Evolutionary conservation across 2,113 vertebrate species (phyloP), one percentile per base, ranked within the genome.

Genomic region (Eulemur macaco): DNA sequence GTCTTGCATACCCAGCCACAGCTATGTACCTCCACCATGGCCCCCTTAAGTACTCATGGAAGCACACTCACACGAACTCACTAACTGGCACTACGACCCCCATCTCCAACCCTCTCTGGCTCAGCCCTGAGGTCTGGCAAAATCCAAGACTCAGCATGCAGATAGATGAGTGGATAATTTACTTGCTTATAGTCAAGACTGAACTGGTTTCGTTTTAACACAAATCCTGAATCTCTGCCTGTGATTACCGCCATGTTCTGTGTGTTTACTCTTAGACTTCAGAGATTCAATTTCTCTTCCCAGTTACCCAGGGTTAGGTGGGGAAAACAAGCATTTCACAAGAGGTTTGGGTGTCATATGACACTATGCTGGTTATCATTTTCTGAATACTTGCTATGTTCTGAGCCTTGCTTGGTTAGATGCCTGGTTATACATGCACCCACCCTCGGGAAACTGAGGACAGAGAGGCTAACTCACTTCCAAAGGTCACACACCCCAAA

Each of bases 21-120:
- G 20, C 17, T 17, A 47, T 1, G 5, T 3, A 15, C 0, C 4
- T 3, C 58, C 31, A 31, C 23, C 10, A 3, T 0, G 17, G 29
- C 3, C 47, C 25, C 66, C 12, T 0, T 0, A 56, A 10, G 0
- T 7, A 13, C 0, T n/a, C 31, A 25, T 6, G n/a, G 50, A 20
- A 23, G 23, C 25, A 13, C 37, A 52, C 6, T 5, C 8, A 10
- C 25, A 21, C 6, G 31, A 5, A 25, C 3, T 15, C 17, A 3
- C 56, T 17, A 9, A 8, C 23, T 8, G 8, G 17, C 21, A 25
- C 64, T 7, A 0, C 12, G 5, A 1, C 64, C 50, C 56, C 23
- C 0, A 0, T 34, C 37, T 39, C 25, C 25, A 37, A 6, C 10
- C 21, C 15, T 17, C 10, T 25, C 47, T 52, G 18, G 31, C 20